Base-by-base conservation (phyloP, 1,140 invertebrate species). In the Ericerus pela region DNA sequence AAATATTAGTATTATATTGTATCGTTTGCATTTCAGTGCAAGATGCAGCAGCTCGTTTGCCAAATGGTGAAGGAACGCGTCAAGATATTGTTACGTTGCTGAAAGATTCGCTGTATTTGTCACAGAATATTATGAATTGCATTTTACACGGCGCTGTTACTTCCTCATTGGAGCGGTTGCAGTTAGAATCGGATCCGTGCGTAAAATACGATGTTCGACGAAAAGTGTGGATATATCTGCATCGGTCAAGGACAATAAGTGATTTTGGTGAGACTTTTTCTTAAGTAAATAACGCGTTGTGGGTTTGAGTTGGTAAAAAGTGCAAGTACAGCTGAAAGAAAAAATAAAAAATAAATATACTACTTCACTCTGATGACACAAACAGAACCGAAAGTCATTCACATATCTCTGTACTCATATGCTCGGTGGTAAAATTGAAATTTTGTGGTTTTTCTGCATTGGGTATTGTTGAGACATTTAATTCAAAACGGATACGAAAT, bases 61-160 rank as follows among this genome's bases (percentile, higher is more conserved):
- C 93, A 0, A 95, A 90, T 69, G 91, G 92, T 0, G 88, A 96
- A 73, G 92, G 93, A 22, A 93, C 91, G 0, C 71, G 90, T 26
- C 79, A 84, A 3, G 90, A 96, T 63, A 92, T 96, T 60, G 86
- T 84, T 69, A 82, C 85, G 62, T 69, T 89, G 37, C 65, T 88
- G 4, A 82, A 84, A 66, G 85, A 87, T 65, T 92, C 88, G 0
- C 87, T 91, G 63, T 94, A 88, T 62, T 75, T 94, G 27, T 77
- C 79, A 20, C 76, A 77, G 30, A 79, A 80, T 41, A 79, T 83
- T 28, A 77, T 79, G 31, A 81, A 85, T 58, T 81, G 72, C 57
- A 71, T 82, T 36, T 65, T 90, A 2, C 84, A 89, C 67, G 85
- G 83, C 5, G 87, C 90, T 1, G 88, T 94, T 0, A 90, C 85